A percentile compares a stretch with the other conserved stretches of the same genome.
Conservation (phyloP, 2,888 invertebrate genomes). For the Orthosia cruda region DNA sequence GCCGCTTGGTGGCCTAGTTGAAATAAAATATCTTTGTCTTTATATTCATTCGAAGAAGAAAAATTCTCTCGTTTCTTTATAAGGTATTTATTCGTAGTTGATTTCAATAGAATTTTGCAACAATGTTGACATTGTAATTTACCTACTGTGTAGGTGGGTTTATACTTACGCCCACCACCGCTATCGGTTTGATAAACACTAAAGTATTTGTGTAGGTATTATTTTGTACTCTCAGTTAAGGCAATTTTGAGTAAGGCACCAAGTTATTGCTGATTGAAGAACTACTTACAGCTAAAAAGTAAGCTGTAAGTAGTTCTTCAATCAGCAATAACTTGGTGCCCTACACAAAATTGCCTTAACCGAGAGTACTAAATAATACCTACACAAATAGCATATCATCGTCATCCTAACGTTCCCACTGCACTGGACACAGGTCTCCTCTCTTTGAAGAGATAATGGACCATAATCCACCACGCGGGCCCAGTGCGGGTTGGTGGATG, state of each 20-base stretch:
- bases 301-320: too few species aligned
- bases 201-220: neutral
- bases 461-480: too few species aligned
- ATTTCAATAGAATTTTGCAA: conserved; percentile 19
- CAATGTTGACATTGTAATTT: neutral
- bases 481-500: too few species aligned
- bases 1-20: too few species aligned
- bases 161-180: neutral
- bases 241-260: neutral
- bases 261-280: neutral
- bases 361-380: neutral
- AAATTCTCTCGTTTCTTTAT: conserved; percentile 7
- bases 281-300: too few species aligned
- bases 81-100: neutral
- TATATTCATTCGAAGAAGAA: conserved; percentile 4
- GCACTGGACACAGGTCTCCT: too few species aligned
- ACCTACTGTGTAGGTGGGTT: neutral
- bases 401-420: too few species aligned
- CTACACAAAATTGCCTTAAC: neutral
- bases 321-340: neutral
- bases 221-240: neutral
- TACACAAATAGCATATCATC: too few species aligned
- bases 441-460: too few species aligned
- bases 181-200: too few species aligned
- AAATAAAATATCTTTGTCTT: too few species aligned